Conservation (phyloP, 2,888 invertebrate genomes). For the Steinernema hermaphroditum region DNA sequence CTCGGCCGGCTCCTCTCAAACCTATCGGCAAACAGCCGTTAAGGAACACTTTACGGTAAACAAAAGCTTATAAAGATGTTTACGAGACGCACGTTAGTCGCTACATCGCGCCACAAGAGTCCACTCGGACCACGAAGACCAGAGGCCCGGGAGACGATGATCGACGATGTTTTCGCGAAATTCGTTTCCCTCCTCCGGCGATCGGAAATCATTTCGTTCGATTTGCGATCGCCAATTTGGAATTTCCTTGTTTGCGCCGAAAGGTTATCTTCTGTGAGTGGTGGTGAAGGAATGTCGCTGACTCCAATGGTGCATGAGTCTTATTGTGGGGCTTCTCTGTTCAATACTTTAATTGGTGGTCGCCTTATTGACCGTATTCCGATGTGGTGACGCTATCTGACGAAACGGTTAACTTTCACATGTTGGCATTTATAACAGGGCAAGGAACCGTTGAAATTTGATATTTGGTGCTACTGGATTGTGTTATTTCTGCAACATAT, state of each 20-base stretch:
- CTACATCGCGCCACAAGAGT: neutral
- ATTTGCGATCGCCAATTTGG: constrained; percentile 4
- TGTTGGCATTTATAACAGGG: no score
- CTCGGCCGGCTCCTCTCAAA: constrained; percentile 23
- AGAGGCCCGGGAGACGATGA: no score
- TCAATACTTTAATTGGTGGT: no score
- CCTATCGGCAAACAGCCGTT: constrained; percentile 27
- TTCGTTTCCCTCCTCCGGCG: neutral
- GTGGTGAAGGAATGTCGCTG: neutral
- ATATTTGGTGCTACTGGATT: no score
- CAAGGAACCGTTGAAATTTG: no score
- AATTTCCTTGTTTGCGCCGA: no score
- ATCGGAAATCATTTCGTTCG: constrained; percentile 10
- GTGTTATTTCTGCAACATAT: no score
- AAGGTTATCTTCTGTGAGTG: neutral
- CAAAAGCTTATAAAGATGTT: constrained; percentile 21
- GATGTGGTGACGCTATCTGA: no score
- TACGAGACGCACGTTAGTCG: constrained; percentile 10
- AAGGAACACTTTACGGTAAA: constrained; percentile 30
- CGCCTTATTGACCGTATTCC: no score
- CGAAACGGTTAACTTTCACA: no score
- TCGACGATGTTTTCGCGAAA: constrained; percentile 13
- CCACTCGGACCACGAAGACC: neutral
- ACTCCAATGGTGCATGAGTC: no score
- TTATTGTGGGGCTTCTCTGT: no score